Evolutionary conservation across 2,888 invertebrate genomes (phyloP), one percentile per base, ranked within the genome.

Genomic region (Caenorhabditis sinica): DNA sequence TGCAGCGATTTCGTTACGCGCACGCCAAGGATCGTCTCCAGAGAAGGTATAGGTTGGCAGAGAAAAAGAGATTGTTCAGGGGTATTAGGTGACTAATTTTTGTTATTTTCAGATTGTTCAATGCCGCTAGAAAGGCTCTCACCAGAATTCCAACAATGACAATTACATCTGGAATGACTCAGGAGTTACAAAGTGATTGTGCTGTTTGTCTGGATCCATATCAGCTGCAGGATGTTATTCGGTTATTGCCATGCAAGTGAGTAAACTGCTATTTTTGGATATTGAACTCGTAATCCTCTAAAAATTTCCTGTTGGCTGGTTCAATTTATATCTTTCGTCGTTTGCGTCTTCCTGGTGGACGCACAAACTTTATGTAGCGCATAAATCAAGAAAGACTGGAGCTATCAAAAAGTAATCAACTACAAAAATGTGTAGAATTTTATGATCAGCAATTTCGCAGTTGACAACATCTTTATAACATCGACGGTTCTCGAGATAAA

Each of bases 131-230:
- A 93, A 97, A 97, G 93, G 97, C 97, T 66, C 95, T 97, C 73
- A 96, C 96, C 61, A 96, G 96, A 94, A 97, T 97, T 93, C 97
- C 97, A 72, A 96, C 96, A 72, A 96, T 96, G 94, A 96, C 95
- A 92, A 95, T 97, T 89, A 96, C 96, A 94, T 94, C 95, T 92
- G 96, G 96, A 86, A 79, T 65, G 65, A 97, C 97, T 93, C 96
- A 96, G 23, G 97, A 97, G 90, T 95, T 95, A 89, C 97, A 97
- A 93, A 93, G 93, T 81, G 96, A 96, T 93, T 97, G 97, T 94
- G 97, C 97, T 86, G 96, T 97, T 88, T 97, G 97, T 94, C 97
- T 97, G 93, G 97, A 97, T 93, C 95, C 96, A 6, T 97, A 97
- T 94, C 96, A 96, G 94, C 95, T 95, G 74, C 95, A 96, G 13